Conservation (phyloP, 2,113 vertebrate species). For the Cisticola juncidis region DNA sequence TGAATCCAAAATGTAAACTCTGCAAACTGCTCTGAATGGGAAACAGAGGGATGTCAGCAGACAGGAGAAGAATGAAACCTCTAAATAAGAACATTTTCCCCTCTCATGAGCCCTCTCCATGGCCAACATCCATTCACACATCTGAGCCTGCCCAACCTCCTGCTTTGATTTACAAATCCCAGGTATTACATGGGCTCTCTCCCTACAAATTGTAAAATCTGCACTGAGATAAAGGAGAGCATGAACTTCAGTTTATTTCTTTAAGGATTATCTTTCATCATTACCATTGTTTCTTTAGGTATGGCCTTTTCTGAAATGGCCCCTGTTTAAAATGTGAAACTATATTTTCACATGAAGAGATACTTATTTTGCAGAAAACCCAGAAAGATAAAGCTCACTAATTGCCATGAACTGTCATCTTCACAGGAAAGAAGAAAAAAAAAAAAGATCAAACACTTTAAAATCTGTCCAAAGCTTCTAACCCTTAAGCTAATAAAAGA, state of each 20-base stretch:
- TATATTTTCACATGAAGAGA: background rate
- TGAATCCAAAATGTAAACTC: background rate
- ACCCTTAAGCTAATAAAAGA: conserved; percentile 33
- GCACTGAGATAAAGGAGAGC: background rate
- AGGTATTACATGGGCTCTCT: background rate
- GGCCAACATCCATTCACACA: background rate
- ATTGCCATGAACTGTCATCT: conserved; percentile 15
- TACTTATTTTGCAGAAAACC: background rate
- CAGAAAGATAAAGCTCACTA: conserved; percentile 13
- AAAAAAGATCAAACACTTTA: conserved; percentile 23
- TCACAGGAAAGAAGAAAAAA: background rate
- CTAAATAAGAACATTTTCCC: background rate
- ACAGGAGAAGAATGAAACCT: background rate
- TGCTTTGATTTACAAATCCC: background rate
- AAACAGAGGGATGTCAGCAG: background rate
- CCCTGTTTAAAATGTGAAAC: background rate
- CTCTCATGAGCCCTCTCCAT: background rate
- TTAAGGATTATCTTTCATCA: background rate
- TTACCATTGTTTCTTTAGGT: background rate
- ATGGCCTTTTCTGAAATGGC: background rate
- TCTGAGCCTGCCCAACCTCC: background rate
- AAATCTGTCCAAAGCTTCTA: conserved; percentile 33
- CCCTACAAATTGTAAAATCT: background rate
- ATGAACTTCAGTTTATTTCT: background rate
- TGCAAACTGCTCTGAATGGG: accelerated